Percentiles rank a stretch among this genome's conserved stretches.
Conservation (phyloP, 2,888 invertebrate genomes). For the Drosophila mimetica region DNA sequence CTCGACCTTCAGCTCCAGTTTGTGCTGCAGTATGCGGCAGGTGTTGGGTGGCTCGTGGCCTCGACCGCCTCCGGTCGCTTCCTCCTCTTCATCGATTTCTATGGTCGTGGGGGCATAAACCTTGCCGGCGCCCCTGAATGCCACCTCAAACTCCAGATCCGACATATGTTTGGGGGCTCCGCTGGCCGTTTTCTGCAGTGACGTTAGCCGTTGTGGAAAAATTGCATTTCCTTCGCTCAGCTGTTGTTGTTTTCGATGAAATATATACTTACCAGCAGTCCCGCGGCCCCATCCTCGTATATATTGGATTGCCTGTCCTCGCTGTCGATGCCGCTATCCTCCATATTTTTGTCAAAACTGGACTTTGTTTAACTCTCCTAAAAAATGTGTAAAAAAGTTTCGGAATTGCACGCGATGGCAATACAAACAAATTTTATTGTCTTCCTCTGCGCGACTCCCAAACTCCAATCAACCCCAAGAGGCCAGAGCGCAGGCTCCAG, state of each 20-base stretch:
- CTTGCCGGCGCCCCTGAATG: slow-evolving; percentile 75
- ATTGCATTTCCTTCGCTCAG: slow-evolving; percentile 28
- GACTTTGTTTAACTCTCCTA: slow-evolving; percentile 7
- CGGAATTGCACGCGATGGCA: slow-evolving; percentile 54
- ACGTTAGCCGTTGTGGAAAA: slow-evolving; percentile 40
- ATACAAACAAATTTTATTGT: slow-evolving; percentile 64
- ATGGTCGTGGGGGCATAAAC: slow-evolving; percentile 64
- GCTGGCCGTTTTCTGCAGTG: slow-evolving; percentile 63
- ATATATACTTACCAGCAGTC: slow-evolving; percentile 64
- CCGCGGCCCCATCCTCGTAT: slow-evolving; percentile 71
- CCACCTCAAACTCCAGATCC: slow-evolving; percentile 81
- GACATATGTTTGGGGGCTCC: slow-evolving; percentile 76
- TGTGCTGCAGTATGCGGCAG: slow-evolving; percentile 84
- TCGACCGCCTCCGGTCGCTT: slow-evolving; percentile 30
- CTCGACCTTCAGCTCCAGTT: slow-evolving; percentile 84
- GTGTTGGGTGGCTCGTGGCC: slow-evolving; percentile 81
- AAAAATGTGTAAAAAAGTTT: slow-evolving; percentile 11
- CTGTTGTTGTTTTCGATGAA: slow-evolving; percentile 2
- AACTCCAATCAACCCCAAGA: slow-evolving; percentile 65
- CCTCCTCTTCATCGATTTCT: slow-evolving; percentile 71
- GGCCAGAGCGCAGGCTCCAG: slow-evolving; percentile 62
- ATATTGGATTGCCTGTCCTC: slow-evolving; percentile 81
- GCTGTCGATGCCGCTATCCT: slow-evolving; percentile 84
- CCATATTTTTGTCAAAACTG: slow-evolving; percentile 58
- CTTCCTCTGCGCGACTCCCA: slow-evolving; percentile 52